Evolutionary conservation across 1,140 invertebrate species (phyloP), one percentile per base, ranked within the genome.

Genomic region (Bombus cullumanus): DNA sequence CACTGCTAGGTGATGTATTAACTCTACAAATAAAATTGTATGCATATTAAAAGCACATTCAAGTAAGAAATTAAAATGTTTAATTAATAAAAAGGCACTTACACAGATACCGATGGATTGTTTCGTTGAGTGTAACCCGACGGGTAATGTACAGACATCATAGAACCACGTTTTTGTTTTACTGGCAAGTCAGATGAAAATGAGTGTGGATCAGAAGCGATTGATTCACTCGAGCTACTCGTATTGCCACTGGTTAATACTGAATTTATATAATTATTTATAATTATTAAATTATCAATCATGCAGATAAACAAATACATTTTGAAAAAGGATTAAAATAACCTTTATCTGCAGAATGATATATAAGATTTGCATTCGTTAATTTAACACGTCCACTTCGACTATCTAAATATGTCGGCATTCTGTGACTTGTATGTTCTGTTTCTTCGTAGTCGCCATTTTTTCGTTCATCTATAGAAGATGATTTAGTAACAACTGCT

Each of bases 161-260:
- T 88, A 12, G 89, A 89, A 41, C 93, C 92, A 69, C 94, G 92
- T 86, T 94, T 94, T 77, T 94, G 92, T 74, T 94, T 94, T 6
- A 91, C 88, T 41, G 94, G 94, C 81, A 94, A 87, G 71, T 93
- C 91, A n/a, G 92, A 83, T 34, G 87, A 89, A 74, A 92, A 92
- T 18, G 91, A 86, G 87, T 94, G 93, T 25, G 93, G 92, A 81
- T 94, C 94, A 8, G 97, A 97, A 6, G 97, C 97, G 10, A 97
- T 96, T 31, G 97, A 97, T 94, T 97, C 97, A 92, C 97, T 97
- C 34, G 97, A 97, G 95, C 97, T 97, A 90, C 97, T 97, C 0
- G 96, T 97, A 87, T 96, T 97, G 18, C 93, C 94, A 89, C 93
- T 91, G 1, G 90, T 92, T 62, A 93, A 81, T 81, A 94, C 92